Base-by-base conservation (phyloP, 2,113 vertebrate genomes). In the Poeciliopsis prolifica region DNA sequence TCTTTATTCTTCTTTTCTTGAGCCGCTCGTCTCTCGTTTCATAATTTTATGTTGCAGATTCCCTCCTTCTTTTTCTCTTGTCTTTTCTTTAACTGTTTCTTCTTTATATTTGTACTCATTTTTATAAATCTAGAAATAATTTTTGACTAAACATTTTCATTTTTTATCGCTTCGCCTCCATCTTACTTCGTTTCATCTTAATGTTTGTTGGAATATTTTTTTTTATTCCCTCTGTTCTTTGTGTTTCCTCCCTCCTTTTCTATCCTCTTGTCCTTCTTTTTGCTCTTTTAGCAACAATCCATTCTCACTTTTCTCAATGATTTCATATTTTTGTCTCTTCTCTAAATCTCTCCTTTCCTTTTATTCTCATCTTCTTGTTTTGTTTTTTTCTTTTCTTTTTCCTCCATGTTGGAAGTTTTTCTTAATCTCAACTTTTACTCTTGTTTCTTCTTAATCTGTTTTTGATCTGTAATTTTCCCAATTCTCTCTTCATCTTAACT, bases 1-100 rank as follows among this genome's bases (percentile, higher is more conserved):
- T 72, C 79, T 70, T 73, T 80, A 60, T 71, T 44, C 65, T 66
- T 33, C 66, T 51, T 42, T 31, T 5, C n/a, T 24, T 54, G 22
- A 6, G 2, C 8, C 12, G 0, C 26, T 68, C 13, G 15, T 31
- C 1, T 14, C 29, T 31, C 17, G 22, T 69, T 17, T 24, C 40
- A 31, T 3, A 22, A 12, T 26, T 6, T 22, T 35, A 22, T n/a
- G 10, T 5, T 15, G 12, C 42, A 44, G 4, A 14, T 48, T 66
- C n/a, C 58, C 60, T 28, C 15, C 31, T 29, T 40, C 31, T 29
- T 40, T 62, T 60, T 31, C 17, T 2, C 15, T 51, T 0, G 14
- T 3, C 24, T n/a, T 54, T 28, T 51, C 63, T 76, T 24, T n/a
- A 58, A 58, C 22, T 10, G 19, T n/a, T 24, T 29, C 15, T 24